Conservation (phyloP, 2,797 vertebrate species). For the Synanceia verrucosa region DNA sequence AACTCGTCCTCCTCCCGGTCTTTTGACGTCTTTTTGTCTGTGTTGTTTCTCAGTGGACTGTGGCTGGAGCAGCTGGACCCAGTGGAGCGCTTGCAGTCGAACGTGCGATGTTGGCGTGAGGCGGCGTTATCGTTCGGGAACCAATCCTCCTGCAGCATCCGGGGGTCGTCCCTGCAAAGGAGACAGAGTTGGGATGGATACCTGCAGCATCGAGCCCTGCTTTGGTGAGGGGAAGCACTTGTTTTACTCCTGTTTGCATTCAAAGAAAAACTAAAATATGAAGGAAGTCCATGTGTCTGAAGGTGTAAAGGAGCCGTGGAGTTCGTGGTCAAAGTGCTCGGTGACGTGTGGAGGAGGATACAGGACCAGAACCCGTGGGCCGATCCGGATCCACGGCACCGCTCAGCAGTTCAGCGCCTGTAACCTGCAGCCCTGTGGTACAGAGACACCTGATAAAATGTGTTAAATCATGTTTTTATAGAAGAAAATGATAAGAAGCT, state of each 20-base stretch:
- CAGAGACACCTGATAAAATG: not conserved
- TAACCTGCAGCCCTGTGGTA: conserved; percentile 86
- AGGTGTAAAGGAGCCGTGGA: conserved; percentile 84
- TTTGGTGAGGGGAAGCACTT: conserved; percentile 71
- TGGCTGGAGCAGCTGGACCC: conserved; percentile 89
- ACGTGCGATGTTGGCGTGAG: conserved; percentile 88
- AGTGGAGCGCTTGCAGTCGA: conserved; percentile 88
- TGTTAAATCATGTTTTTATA: not conserved
- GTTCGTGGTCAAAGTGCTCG: conserved; percentile 86
- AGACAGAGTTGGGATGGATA: conserved; percentile 82
- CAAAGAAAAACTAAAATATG: not conserved
- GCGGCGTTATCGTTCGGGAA: conserved; percentile 83
- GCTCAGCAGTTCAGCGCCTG: conserved; percentile 88
- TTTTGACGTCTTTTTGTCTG: not conserved
- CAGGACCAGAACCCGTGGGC: conserved; percentile 82
- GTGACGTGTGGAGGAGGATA: conserved; percentile 90
- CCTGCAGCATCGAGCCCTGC: conserved; percentile 88
- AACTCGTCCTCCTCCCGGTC: not conserved
- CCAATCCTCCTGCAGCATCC: conserved; percentile 74
- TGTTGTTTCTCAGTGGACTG: conserved; percentile 83
- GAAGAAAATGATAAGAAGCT: not conserved
- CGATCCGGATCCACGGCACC: conserved; percentile 72
- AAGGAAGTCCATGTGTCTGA: not conserved
- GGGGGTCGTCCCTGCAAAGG: conserved; percentile 85
- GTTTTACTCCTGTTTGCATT: not conserved